phyloP scores from a whole-genome alignment of 2,797 vertebrate species.

The Philypnodon macrostomus region DNA sequence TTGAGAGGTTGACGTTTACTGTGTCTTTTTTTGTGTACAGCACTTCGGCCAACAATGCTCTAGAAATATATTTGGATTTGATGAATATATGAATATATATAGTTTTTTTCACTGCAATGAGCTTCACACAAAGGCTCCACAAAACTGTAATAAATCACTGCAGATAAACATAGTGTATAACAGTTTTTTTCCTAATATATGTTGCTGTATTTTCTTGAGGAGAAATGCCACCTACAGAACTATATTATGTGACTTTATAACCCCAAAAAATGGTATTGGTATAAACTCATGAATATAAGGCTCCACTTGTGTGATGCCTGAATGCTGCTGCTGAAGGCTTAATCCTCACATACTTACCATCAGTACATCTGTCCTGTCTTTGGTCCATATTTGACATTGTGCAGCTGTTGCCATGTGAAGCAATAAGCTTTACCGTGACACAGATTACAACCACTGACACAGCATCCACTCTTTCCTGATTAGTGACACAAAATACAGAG shows the following conservation, averaged over 20 bases:
- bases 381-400: slow-evolving; percentile 42
- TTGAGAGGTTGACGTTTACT: too few relatives aligned
- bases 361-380: slow-evolving; percentile 57
- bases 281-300: background rate
- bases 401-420: slow-evolving; percentile 48
- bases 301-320: slow-evolving; percentile 43
- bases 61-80: too few relatives aligned
- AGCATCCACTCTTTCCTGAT: background rate
- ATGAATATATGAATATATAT: too few relatives aligned
- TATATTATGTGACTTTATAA: slow-evolving; percentile 5
- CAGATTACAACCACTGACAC: slow-evolving; percentile 26
- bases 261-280: slow-evolving; percentile 17
- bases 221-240: background rate
- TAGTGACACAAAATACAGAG: background rate
- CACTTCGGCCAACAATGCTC: too few relatives aligned
- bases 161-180: too few relatives aligned
- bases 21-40: too few relatives aligned
- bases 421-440: slow-evolving; percentile 25
- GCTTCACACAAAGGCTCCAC: too few relatives aligned
- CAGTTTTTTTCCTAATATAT: too few relatives aligned
- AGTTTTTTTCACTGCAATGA: too few relatives aligned
- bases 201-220: too few relatives aligned
- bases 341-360: slow-evolving; percentile 44
- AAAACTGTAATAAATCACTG: too few relatives aligned
- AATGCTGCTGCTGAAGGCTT: slow-evolving; percentile 33